Evolutionary conservation across 2,797 vertebrate species (phyloP).

Genomic region (Choloepus didactylus): DNA sequence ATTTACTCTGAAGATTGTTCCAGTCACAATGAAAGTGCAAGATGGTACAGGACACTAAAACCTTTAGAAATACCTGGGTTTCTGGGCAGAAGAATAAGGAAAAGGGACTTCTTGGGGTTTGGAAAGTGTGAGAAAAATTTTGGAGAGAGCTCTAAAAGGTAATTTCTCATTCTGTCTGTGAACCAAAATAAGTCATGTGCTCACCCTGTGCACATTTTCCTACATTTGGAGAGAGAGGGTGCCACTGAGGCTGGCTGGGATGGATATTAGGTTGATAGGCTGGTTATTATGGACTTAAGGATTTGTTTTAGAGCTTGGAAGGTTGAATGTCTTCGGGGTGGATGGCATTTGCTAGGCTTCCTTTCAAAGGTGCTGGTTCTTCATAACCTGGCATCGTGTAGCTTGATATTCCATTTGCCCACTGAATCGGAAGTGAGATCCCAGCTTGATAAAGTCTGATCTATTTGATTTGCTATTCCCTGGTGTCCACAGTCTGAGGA

Average conservation of each 20-base stretch:
- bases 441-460: slow-evolving; percentile 96
- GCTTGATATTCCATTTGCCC: slow-evolving; percentile 98
- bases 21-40: background rate
- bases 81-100: background rate
- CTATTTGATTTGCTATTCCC: slow-evolving; percentile 90
- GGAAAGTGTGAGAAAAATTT: background rate
- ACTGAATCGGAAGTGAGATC: slow-evolving; percentile 98
- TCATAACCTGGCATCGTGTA: slow-evolving; percentile 93
- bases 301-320: slow-evolving; percentile 88
- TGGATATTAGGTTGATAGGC: slow-evolving; percentile 94
- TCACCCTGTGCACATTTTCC: slow-evolving; percentile 80
- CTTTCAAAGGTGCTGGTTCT: slow-evolving; percentile 97
- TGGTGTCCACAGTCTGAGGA: slow-evolving; percentile 95
- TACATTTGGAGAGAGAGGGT: slow-evolving; percentile 91
- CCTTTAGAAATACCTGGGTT: background rate
- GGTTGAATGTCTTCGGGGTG: slow-evolving; percentile 95
- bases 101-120: background rate
- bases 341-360: slow-evolving; percentile 96
- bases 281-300: background rate
- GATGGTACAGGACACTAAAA: background rate
- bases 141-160: background rate
- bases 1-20: background rate
- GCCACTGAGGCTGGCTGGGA: slow-evolving; percentile 94
- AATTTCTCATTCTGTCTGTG: background rate
- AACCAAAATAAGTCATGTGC: background rate